Evolutionary conservation across 2,797 vertebrate species (phyloP).

Genomic region (Pangasius sanitwongsei): DNA sequence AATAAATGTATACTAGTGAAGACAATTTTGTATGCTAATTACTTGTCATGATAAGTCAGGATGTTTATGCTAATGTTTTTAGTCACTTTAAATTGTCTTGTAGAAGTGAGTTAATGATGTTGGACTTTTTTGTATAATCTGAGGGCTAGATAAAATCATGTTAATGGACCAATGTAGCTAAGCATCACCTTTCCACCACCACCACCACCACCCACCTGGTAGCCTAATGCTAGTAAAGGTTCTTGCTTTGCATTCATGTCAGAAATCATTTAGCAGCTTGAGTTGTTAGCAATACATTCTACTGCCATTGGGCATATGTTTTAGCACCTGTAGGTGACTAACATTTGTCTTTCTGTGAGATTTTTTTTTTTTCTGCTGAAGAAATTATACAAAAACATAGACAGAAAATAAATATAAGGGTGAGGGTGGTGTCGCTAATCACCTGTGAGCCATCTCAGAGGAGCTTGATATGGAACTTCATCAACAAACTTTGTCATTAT

Average conservation of each 20-base stretch:
- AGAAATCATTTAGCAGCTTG: background rate
- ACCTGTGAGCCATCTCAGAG: background rate
- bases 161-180: background rate
- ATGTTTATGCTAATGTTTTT: background rate
- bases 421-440: background rate
- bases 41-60: background rate
- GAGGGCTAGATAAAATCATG: background rate
- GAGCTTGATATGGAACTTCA: background rate
- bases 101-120: background rate
- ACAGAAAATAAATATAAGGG: background rate
- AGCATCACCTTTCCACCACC: background rate
- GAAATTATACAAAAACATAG: background rate
- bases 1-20: background rate
- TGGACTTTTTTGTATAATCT: background rate
- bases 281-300: background rate
- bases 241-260: background rate
- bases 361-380: background rate
- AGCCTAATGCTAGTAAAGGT: background rate
- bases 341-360: background rate
- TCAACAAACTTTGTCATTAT: background rate
- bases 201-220: background rate
- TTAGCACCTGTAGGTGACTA: background rate
- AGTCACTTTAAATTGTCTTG: background rate
- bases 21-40: background rate
- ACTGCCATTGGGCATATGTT: background rate